phyloP scores from a whole-genome alignment of 2,113 vertebrate species.

The Datnioides undecimradiatus region DNA sequence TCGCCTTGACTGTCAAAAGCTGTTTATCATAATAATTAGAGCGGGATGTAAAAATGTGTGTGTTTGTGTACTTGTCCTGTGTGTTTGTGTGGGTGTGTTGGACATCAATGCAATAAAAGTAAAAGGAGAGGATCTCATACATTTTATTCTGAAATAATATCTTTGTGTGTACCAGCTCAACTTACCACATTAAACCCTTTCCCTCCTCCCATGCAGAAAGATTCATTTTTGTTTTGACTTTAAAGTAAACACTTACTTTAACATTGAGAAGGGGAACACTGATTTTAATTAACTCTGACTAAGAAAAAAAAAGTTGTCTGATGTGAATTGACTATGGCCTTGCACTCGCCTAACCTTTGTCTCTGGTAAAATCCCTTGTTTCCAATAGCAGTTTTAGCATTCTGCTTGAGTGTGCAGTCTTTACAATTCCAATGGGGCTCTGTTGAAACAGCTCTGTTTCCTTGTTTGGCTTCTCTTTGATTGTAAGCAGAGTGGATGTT shows the following conservation, averaged over 20 bases:
- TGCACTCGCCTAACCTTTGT: slow-evolving; percentile 16
- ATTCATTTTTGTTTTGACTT: slow-evolving; percentile 24
- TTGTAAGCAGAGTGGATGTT: slow-evolving; percentile 51
- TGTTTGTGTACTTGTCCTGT: background rate
- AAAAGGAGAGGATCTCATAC: slow-evolving; percentile 9
- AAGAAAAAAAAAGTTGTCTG: slow-evolving; percentile 7
- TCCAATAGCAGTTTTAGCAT: slow-evolving; percentile 27
- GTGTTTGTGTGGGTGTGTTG: slow-evolving; percentile 1
- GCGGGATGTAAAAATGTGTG: slow-evolving; percentile 16
- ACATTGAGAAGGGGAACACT: slow-evolving; percentile 4
- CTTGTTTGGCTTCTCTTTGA: slow-evolving; percentile 59
- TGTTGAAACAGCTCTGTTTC: slow-evolving; percentile 54
- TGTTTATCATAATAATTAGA: slow-evolving; percentile 67
- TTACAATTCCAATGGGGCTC: slow-evolving; percentile 39
- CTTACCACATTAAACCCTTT: background rate
- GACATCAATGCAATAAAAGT: slow-evolving; percentile 31
- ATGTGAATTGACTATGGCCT: slow-evolving; percentile 16
- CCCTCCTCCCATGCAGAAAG: background rate
- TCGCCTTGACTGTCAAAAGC: slow-evolving; percentile 61
- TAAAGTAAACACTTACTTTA: slow-evolving; percentile 22
- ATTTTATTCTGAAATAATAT: slow-evolving; percentile 26
- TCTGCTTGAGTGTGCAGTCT: slow-evolving; percentile 40
- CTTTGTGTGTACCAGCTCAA: background rate
- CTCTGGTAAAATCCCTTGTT: background rate
- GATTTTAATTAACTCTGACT: slow-evolving; percentile 56